Evolutionary conservation across 2,113 vertebrate genomes (phyloP), one percentile per base, ranked within the genome.

Genomic region (Thalassoma bifasciatum): DNA sequence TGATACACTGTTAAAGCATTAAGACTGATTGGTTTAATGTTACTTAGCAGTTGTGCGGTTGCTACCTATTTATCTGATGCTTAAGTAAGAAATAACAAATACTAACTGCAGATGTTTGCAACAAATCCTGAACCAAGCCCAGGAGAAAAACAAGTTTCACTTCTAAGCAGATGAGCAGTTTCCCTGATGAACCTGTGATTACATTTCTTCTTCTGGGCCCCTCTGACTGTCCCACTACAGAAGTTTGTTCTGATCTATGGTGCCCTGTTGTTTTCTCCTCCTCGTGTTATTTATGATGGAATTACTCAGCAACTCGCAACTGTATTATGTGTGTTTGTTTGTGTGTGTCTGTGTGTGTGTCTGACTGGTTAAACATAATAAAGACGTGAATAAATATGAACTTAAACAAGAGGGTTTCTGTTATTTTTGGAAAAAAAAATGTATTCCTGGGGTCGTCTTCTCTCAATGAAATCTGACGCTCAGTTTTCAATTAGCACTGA

Each of bases 311-410:
- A 59, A 69, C 82, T 81, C 75, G 62, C 51, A 54, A 44, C 40
- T 67, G 3, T 63, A 67, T 30, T 51, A 49, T 72, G 49, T 77
- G 57, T 30, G 30, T 30, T 3, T 30, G 30, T 30, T 3, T 51
- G 52, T 70, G 52, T 77, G 57, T 83, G 53, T 72, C n/a, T 83
- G 72, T 61, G 64, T 51, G 65, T 72, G n/a, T 69, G 66, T 76
- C 74, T 70, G 78, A 72, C 36, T 40, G 59, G 75, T 84, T 70
- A 64, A 71, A 40, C 54, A 61, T 57, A 89, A 87, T 90, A 91
- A 91, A 89, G 22, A 83, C 34, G 77, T 76, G 37, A 51, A 60
- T 79, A 65, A 34, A 51, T 74, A 61, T 77, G 19, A 44, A 82
- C 23, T 66, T 10, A 1, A 69, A 65, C 19, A 19, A 51, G 61